Evolutionary conservation across 2,113 vertebrate species (phyloP).

Genomic region (Toxostoma redivivum): DNA sequence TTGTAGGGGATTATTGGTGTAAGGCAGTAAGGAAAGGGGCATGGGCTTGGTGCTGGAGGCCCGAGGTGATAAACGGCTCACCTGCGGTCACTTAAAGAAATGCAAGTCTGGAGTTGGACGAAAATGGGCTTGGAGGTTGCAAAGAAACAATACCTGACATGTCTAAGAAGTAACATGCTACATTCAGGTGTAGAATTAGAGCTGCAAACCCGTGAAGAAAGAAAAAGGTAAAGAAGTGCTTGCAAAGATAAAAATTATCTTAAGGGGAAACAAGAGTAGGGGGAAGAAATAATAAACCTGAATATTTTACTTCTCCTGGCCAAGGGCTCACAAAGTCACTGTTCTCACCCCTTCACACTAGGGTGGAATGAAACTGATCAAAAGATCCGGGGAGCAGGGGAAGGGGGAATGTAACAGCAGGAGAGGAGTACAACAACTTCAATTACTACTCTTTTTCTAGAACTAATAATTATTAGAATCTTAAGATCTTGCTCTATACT

Average conservation of each 20-base stretch:
- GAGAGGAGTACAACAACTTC: neutral
- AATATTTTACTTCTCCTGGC: neutral
- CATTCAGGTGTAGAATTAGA: neutral
- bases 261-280: neutral
- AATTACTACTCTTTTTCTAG: neutral
- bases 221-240: neutral
- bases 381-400: neutral
- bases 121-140: neutral
- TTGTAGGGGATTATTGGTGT: fast-evolving
- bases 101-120: neutral
- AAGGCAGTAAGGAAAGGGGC: neutral
- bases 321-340: neutral
- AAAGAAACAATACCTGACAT: neutral
- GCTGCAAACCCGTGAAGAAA: neutral
- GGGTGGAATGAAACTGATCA: neutral
- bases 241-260: neutral
- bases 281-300: neutral
- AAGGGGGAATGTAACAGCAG: neutral
- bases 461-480: neutral
- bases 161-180: neutral
- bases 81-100: fast-evolving
- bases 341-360: neutral
- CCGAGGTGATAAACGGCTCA: fast-evolving
- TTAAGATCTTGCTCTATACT: neutral
- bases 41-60: neutral